These are phyloP conservation scores for Melanocharis versteri DNA, from an alignment of 2,113 vertebrate species.

Conservation along the genomic window DNA sequence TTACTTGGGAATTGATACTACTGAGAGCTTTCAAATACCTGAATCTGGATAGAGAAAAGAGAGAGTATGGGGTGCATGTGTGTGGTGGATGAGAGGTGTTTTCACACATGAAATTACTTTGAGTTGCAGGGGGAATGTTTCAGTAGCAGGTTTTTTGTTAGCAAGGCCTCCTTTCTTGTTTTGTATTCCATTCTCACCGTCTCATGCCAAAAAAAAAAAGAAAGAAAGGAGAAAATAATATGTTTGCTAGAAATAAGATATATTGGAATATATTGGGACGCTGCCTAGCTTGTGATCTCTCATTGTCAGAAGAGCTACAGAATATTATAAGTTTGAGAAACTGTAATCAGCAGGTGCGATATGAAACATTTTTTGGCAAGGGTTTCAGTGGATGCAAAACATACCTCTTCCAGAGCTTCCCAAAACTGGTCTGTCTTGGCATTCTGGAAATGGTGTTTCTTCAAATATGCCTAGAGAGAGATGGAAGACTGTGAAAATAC, in stretches of 20 bases:
- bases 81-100: background rate
- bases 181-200: background rate
- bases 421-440: conserved; percentile 92
- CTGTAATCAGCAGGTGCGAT: background rate
- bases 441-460: conserved; percentile 75
- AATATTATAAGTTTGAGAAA: background rate
- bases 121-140: background rate
- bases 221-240: background rate
- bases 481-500: conserved; percentile 2
- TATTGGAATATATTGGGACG: background rate
- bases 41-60: background rate
- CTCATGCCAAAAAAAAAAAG: background rate
- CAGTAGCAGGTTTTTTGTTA: background rate
- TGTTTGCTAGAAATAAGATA: background rate
- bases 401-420: conserved; percentile 80
- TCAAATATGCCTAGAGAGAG: conserved; percentile 81
- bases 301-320: background rate
- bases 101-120: background rate
- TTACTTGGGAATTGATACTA: background rate
- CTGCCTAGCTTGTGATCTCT: background rate
- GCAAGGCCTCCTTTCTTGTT: background rate
- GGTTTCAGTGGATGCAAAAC: background rate
- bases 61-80: background rate
- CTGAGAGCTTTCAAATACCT: background rate
- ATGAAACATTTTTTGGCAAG: background rate